These are phyloP conservation scores for Rhombomys opimus DNA, from an alignment of 2,113 vertebrate species.

Conservation along the genomic window DNA sequence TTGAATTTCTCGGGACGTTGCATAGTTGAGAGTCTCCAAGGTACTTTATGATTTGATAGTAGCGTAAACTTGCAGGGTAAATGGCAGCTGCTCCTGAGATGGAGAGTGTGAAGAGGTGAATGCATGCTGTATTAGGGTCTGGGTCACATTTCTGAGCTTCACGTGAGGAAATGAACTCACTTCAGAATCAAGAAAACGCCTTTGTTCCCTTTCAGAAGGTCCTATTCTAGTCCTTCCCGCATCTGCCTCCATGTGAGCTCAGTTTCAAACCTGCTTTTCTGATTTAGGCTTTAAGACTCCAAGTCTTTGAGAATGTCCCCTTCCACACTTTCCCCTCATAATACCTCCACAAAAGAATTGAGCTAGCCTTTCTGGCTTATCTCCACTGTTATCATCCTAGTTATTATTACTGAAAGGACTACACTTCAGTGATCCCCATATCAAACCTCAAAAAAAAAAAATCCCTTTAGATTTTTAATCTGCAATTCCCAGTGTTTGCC, in stretches of 20 bases:
- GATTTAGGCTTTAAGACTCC: not conserved
- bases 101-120: not conserved
- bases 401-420: constrained; percentile 47
- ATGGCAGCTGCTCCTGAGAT: not conserved
- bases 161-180: not conserved
- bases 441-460: constrained; percentile 59
- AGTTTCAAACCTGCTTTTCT: not conserved
- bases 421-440: constrained; percentile 27
- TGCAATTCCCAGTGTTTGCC: constrained; percentile 78
- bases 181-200: not conserved
- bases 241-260: not conserved
- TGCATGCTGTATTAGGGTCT: not conserved
- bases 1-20: not conserved
- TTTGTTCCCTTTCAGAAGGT: not conserved
- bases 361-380: not conserved
- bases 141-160: not conserved
- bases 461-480: constrained; percentile 80
- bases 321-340: not conserved
- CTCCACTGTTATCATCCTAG: not conserved
- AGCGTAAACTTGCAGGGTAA: not conserved
- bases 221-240: not conserved
- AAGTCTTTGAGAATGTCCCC: not conserved
- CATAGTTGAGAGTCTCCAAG: not conserved
- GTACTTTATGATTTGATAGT: not conserved
- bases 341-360: not conserved